Evolutionary conservation across 2,888 invertebrate species (phyloP).

Genomic region (Neoscelio sp.): DNA sequence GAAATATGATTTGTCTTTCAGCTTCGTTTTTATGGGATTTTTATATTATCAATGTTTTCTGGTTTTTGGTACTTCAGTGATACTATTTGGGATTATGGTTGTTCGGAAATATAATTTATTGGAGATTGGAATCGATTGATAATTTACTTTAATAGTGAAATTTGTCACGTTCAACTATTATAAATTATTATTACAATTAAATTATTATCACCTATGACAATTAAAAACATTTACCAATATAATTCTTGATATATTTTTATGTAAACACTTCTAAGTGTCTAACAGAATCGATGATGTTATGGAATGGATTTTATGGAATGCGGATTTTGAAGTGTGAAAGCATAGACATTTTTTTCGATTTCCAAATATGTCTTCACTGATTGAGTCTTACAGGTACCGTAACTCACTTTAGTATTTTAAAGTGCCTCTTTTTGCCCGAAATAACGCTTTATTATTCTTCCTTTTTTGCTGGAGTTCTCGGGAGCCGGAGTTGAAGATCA

Average conservation of each 20-base stretch:
- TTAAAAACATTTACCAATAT: too few relatives aligned
- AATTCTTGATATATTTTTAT: neutral
- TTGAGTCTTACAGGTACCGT: conserved; percentile 56
- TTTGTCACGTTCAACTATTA: too few relatives aligned
- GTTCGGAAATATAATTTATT: too few relatives aligned
- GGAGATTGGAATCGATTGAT: too few relatives aligned
- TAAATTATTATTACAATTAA: too few relatives aligned
- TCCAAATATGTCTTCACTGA: conserved; percentile 23
- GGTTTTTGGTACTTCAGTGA: too few relatives aligned
- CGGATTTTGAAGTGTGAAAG: conserved; percentile 36
- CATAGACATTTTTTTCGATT: conserved; percentile 17
- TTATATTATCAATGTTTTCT: too few relatives aligned
- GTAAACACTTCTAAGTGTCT: neutral
- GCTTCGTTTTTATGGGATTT: too few relatives aligned
- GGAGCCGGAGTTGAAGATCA: conserved; percentile 49
- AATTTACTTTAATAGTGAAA: too few relatives aligned
- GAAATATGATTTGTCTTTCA: too few relatives aligned
- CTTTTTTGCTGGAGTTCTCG: conserved; percentile 44
- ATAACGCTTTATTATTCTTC: conserved; percentile 46
- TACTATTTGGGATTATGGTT: too few relatives aligned
- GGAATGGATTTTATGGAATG: conserved; percentile 23
- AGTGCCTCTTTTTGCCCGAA: conserved; percentile 46
- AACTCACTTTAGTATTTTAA: conserved; percentile 53
- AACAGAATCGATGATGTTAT: conserved; percentile 11
- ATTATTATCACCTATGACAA: too few relatives aligned